Base-by-base conservation (phyloP, 2,888 invertebrate species). In the Aspidiotus rigidus region DNA sequence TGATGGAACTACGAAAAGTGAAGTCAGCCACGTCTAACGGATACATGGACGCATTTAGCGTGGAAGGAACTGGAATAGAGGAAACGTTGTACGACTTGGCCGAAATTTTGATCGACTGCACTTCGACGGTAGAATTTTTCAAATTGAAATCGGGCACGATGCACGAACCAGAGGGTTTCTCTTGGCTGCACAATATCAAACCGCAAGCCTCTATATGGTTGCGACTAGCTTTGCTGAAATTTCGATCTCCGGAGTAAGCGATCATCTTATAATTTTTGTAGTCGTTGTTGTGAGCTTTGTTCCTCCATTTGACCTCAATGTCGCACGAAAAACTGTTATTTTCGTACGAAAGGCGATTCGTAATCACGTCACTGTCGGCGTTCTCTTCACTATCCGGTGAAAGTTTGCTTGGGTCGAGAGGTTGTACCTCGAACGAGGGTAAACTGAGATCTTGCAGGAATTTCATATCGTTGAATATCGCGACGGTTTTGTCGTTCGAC, bases 191-290 rank as follows among this genome's bases (percentile, higher is more conserved):
- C 60, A 67, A n/a, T 15, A 78, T 72, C 13, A 80, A 62, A 1
- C 74, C 76, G 71, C 79, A 79, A 1, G 75, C 72, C 55, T 76
- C 75, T 42, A 76, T 71, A 16, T 74, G 74, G 13, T 70, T 56
- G 9, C 72, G 70, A 0, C 72, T 70, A 0, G 57, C 57, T 16
- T 60, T 15, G 9, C 59, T 67, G 53, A 49, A 67, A 49, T 67
- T 67, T n/a, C 49, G 57, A n/a, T 59, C n/a, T 11, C 67, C 67
- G 11, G 57, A 59, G 15, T 59, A 67, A 17, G 57, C 67, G 15
- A 59, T 49, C 67, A 67, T 67, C 10, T 49, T 42, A 17, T 67
- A 67, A 17, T 39, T 44, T 10, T 59, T 39, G n/a, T 42, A 67
- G 17, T 8, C 44, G 8, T 44, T 53, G 9, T 49, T 17, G 11